These are phyloP conservation scores for Berghia stephanieae DNA, from an alignment of 1,140 invertebrate species.

Conservation along the genomic window DNA sequence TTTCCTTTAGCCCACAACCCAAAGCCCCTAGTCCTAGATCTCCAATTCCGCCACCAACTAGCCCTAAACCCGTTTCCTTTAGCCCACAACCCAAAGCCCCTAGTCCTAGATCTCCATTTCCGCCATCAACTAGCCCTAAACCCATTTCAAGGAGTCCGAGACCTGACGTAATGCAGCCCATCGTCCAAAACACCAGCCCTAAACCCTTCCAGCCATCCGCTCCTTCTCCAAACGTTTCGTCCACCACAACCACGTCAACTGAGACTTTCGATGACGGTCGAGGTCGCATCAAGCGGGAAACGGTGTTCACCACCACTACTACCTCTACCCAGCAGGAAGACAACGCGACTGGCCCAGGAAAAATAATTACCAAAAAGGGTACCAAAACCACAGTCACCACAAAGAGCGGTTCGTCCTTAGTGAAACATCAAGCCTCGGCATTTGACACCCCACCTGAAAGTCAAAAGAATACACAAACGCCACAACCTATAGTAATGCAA, in stretches of 20 bases:
- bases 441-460: conserved; percentile 3
- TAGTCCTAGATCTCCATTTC: neutral
- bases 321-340: conserved; percentile 30
- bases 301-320: too few species aligned
- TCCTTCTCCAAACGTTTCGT: conserved; percentile 5
- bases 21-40: neutral
- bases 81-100: neutral
- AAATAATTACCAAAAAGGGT: conserved; percentile 25
- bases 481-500: neutral
- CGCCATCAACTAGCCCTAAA: neutral
- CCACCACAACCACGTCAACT: neutral
- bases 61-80: neutral
- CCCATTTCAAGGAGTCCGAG: neutral
- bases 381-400: conserved; percentile 24
- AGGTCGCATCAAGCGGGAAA: too few species aligned
- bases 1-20: neutral
- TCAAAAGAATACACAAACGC: too few species aligned
- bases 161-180: conserved; percentile 24
- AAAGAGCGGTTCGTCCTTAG: conserved; percentile 8
- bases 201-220: neutral
- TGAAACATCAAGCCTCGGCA: conserved; percentile 11
- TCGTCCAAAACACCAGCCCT: conserved; percentile 14
- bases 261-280: conserved; percentile 30
- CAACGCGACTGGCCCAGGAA: conserved; percentile 13
- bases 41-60: neutral